Base-by-base conservation (phyloP, 2,113 vertebrate species). In the Serilophus lunatus region DNA sequence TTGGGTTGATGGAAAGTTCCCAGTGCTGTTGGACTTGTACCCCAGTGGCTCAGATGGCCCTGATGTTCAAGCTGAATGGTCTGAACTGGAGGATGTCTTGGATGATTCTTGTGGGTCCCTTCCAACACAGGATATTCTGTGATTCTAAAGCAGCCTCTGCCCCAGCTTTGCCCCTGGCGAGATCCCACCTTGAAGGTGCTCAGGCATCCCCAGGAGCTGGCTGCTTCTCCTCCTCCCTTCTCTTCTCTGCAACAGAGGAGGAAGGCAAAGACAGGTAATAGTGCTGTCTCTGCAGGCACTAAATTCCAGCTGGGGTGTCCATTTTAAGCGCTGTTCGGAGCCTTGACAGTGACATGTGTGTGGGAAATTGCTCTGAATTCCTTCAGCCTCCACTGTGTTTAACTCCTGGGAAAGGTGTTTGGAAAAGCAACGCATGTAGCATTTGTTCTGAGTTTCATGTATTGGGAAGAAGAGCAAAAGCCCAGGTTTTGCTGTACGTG, bases 21-120 rank as follows among this genome's bases (percentile, higher is more conserved):
- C 51, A 59, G 38, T 0, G 3, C 60, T n/a, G 25, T 13, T 0
- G 0, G 35, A 15, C 11, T 91, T 7, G 0, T 7, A 9, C 19
- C 45, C 28, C 0, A 0, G 5, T 3, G 33, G 6, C 70, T 79
- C 1, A 1, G 18, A 8, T 50, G 31, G 42, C 44, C 33, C 10
- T 12, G 31, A 45, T 66, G 74, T 77, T 38, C 33, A 53, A 70
- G 31, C 19, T 1, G 3, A 17, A 4, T 1, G 9, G 20, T 6
- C 2, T 14, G 7, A 6, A 22, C 33, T 76, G 8, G 54, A 54
- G 40, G 14, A 10, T 19, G 25, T 8, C 29, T 68, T 53, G 6
- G 35, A 18, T 49, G 49, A 17, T 47, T 17, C n/a, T 26, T 31
- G 40, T 28, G 64, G 33, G 14, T 33, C 9, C 40, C 31, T 56